Conservation (phyloP, 2,113 vertebrate species). For the Alethe diademata region DNA sequence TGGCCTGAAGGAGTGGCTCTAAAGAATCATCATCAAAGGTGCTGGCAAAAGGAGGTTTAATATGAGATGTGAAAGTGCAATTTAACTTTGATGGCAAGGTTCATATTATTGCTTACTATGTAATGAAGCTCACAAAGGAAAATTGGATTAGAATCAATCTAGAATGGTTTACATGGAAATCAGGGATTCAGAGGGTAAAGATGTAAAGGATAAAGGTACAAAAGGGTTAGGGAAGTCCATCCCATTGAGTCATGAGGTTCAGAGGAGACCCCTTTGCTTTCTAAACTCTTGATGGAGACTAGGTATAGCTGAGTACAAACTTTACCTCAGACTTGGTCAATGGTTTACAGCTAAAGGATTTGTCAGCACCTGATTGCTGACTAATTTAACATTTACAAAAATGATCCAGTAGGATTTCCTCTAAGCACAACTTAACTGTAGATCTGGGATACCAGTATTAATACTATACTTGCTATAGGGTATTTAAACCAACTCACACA, state of each 20-base stretch:
- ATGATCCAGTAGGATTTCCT: neutral
- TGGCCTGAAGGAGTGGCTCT: neutral
- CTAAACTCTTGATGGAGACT: neutral
- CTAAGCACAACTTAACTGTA: neutral
- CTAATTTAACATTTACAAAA: neutral
- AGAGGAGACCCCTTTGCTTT: neutral
- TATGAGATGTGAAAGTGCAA: neutral
- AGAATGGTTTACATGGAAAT: neutral
- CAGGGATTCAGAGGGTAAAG: fast-evolving
- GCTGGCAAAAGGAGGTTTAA: neutral
- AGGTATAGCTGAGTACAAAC: neutral
- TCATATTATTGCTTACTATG: neutral
- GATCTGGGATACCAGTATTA: neutral
- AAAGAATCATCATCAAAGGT: neutral
- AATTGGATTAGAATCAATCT: neutral
- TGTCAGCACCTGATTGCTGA: neutral
- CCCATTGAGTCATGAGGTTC: neutral
- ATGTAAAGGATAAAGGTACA: neutral
- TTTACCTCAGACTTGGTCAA: neutral
- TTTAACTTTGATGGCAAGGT: neutral
- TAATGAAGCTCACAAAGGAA: neutral
- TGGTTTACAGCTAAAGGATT: neutral
- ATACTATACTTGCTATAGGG: neutral
- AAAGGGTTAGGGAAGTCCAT: neutral
- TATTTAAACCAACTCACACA: neutral